Evolutionary conservation across 2,888 invertebrate species (phyloP).

Genomic region (Netelia fuscicornis): DNA sequence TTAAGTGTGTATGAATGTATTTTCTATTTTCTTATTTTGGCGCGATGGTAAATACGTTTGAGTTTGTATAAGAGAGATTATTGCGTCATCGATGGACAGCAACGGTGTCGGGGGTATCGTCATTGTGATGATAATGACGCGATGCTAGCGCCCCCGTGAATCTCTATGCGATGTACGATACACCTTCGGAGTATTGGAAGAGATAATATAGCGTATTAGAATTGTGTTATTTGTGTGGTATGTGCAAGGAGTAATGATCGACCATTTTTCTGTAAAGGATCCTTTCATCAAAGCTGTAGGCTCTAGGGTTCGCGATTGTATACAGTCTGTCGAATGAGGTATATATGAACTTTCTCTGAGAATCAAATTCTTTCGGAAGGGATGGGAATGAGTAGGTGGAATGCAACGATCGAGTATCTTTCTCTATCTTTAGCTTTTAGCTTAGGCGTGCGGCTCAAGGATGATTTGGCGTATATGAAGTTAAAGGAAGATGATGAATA

Average conservation of each 20-base stretch:
- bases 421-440: constrained; percentile 13
- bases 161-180: constrained; percentile 4
- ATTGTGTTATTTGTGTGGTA: constrained; percentile 8
- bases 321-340: not conserved
- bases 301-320: not conserved
- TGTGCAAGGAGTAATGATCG: not conserved
- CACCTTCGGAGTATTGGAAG: constrained; percentile 25
- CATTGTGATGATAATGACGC: constrained; percentile 61
- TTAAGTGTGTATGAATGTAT: constrained; percentile 13
- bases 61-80: constrained; percentile 57
- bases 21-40: constrained; percentile 3
- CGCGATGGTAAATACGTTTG: not conserved
- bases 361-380: not conserved
- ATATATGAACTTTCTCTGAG: not conserved
- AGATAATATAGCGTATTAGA: not conserved
- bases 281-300: not conserved
- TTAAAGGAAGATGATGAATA: too few relatives aligned
- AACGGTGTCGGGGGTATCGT: constrained; percentile 34
- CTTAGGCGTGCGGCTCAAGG: not conserved
- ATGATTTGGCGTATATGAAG: too few relatives aligned
- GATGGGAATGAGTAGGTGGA: constrained; percentile 2
- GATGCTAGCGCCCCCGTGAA: constrained; percentile 47
- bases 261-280: not conserved
- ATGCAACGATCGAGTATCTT: constrained; percentile 17
- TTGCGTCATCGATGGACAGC: constrained; percentile 46